Conservation (phyloP, 2,797 vertebrate species). For the Brachyalestes nurse region DNA sequence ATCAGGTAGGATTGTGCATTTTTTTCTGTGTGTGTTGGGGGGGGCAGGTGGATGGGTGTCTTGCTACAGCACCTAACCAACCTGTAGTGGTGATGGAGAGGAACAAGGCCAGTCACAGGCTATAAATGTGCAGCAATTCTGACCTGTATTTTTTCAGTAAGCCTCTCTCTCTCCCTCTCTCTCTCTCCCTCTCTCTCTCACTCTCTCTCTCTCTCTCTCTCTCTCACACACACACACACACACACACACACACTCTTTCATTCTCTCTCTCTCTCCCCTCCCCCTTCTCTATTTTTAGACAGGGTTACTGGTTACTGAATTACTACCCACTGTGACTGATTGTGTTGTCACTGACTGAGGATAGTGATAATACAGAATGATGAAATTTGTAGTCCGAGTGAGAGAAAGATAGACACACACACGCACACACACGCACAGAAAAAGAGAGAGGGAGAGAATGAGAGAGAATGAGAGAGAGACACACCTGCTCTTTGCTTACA, state of each 20-base stretch:
- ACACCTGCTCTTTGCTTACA: slow-evolving; percentile 43
- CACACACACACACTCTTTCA: no score
- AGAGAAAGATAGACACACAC: background rate
- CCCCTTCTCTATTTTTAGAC: slow-evolving; percentile 26
- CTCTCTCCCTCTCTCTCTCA: background rate
- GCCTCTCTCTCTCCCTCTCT: background rate
- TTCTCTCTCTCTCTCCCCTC: background rate
- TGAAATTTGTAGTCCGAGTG: slow-evolving; percentile 1
- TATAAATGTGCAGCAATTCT: background rate
- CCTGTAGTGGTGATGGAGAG: background rate
- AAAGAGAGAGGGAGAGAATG: background rate
- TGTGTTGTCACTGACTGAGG: slow-evolving; percentile 15
- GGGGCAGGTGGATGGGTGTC: background rate
- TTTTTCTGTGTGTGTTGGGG: slow-evolving; percentile 27
- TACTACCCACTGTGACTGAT: slow-evolving; percentile 22
- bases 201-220: background rate
- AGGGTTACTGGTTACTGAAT: slow-evolving; percentile 32
- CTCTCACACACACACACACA: no score
- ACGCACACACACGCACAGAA: background rate
- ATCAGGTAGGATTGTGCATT: slow-evolving; percentile 21
- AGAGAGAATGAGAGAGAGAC: background rate
- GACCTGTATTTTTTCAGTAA: background rate
- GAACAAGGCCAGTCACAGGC: background rate
- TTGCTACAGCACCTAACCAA: background rate
- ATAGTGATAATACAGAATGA: slow-evolving; percentile 19